A percentile compares a stretch with the other conserved stretches of the same genome.
These are phyloP conservation scores for Drosophila pseudoobscura DNA, from an alignment of 1,140 invertebrate genomes.

Conservation along the genomic window DNA sequence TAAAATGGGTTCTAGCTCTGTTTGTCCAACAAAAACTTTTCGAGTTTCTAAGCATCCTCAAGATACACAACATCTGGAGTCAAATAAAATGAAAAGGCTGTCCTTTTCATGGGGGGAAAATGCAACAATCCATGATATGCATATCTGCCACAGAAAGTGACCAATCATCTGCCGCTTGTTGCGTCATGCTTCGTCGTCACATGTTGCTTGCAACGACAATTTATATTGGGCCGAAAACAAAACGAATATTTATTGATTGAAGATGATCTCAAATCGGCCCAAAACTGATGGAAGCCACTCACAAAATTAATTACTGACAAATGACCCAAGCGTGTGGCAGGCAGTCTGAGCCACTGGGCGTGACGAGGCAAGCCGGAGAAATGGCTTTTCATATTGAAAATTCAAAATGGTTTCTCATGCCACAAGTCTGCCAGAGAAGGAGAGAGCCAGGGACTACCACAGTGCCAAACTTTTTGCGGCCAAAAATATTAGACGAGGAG, in stretches of 20 bases:
- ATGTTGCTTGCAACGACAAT: too few species aligned
- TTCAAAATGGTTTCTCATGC: slow-evolving; percentile 32
- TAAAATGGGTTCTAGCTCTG: too few species aligned
- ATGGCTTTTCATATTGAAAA: slow-evolving; percentile 43
- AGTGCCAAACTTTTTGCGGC: slow-evolving; percentile 46
- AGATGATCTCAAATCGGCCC: slow-evolving; percentile 36
- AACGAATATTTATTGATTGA: slow-evolving; percentile 65
- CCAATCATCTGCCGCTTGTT: slow-evolving; percentile 53
- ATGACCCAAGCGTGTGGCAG: slow-evolving; percentile 18
- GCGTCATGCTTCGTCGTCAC: slow-evolving; percentile 17
- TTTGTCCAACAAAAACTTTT: too few species aligned
- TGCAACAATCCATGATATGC: background rate
- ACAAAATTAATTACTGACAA: slow-evolving; percentile 64
- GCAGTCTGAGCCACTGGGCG: background rate
- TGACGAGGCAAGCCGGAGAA: background rate
- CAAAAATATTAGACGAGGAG: slow-evolving; percentile 33
- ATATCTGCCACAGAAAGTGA: background rate
- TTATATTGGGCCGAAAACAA: slow-evolving; percentile 3
- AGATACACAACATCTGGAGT: too few species aligned
- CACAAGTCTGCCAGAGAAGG: background rate
- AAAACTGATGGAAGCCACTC: slow-evolving; percentile 63
- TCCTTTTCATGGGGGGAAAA: too few species aligned
- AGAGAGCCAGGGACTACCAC: slow-evolving; percentile 4
- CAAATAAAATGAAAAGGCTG: too few species aligned
- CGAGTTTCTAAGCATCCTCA: too few species aligned